Conservation (phyloP, 2,113 vertebrate genomes). For the Scytalopus superciliaris region DNA sequence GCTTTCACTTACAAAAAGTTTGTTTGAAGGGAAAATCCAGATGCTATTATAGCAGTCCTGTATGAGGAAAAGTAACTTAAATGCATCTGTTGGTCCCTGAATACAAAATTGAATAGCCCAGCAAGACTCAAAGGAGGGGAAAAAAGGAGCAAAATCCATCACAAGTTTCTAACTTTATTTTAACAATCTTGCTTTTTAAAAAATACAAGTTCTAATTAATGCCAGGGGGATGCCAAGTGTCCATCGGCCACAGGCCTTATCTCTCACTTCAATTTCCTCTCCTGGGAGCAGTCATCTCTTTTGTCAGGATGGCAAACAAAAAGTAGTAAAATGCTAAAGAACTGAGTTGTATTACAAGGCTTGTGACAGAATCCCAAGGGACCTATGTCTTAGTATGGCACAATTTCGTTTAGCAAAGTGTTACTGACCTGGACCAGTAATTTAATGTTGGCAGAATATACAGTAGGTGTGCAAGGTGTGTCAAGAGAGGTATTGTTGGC, state of each 20-base stretch:
- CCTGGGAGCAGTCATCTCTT: neutral
- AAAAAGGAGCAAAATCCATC: slow-evolving; percentile 38
- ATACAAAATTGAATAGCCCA: neutral
- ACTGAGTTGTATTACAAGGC: neutral
- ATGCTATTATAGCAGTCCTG: neutral
- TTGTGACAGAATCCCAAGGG: neutral
- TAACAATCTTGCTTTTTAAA: slow-evolving; percentile 72
- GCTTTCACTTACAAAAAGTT: neutral
- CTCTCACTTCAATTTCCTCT: neutral
- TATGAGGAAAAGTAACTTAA: neutral
- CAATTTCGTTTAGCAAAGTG: neutral
- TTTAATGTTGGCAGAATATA: neutral
- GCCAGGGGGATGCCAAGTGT: slow-evolving; percentile 59
- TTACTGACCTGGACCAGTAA: neutral
- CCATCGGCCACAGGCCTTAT: neutral
- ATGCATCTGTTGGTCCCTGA: neutral
- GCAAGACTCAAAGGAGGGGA: neutral
- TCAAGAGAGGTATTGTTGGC: neutral
- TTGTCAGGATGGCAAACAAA: neutral
- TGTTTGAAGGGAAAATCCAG: neutral
- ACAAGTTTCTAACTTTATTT: slow-evolving; percentile 76
- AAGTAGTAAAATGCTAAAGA: neutral
- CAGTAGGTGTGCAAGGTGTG: neutral
- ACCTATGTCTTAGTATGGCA: neutral
- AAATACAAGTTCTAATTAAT: slow-evolving; percentile 59